Evolutionary conservation across 2,797 vertebrate species (phyloP), one percentile per base, ranked within the genome.

Genomic region (Mus caroli): DNA sequence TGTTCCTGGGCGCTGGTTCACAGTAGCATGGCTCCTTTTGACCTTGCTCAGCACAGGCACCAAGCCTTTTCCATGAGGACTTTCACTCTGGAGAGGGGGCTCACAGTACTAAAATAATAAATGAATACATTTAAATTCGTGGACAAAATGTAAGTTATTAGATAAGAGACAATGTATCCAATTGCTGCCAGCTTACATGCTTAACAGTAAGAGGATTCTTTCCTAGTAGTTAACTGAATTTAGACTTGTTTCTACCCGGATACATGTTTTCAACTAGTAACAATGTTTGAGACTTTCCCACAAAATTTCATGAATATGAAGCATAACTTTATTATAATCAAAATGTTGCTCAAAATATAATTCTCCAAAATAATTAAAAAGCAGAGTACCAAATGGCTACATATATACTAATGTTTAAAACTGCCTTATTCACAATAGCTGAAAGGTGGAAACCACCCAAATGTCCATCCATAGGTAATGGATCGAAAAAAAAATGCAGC

Each of bases 111-210:
- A 54, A 94, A 73, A 37, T 20, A 62, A 75, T 58, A 52, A 34
- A 22, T 73, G 46, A 56, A 34, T 37, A 52, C 62, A 86, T 77
- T 93, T 91, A 77, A 50, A 17, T 89, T 77, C 73, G 19, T 77
- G 85, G 43, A 71, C 84, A 85, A 85, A 71, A 82, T 94, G 43
- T 62, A 94, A 90, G 31, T 76, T 88, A 76, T 90, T 58, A 87
- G 26, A 67, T 22, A 86, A 37, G 71, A 71, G 2, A 69, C 82
- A 40, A 64, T 1, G 26, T 80, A 82, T 60, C 37, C 83, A 50
- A 10, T 88, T 88, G 52, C 75, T 94, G 31, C n/a, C 28, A 89
- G 12, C 20, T 83, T 84, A 78, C 6, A 62, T 83, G 46, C 80
- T 64, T 87, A 37, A 5, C 50, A 85, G 56, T 3, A 60, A 88